Base-by-base conservation (phyloP, 2,888 invertebrate species). In the Dugesia japonica region DNA sequence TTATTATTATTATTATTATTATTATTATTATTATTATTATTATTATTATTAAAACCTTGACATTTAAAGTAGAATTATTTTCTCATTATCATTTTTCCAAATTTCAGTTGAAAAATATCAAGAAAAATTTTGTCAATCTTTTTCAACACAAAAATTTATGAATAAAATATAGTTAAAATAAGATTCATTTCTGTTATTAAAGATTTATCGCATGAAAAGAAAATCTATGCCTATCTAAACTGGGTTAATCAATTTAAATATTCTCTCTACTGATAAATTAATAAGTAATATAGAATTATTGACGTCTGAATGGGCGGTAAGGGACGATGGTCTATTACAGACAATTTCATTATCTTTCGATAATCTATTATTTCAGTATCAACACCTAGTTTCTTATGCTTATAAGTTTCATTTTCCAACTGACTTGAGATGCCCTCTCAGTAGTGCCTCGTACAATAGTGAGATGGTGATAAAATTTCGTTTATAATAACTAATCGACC, bases 161-260 rank as follows among this genome's bases (percentile, higher is more conserved):
- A 13, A 31, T 31, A 31, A 31, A 31, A 31, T 31, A 31, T 31
- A 31, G 31, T 31, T 31, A 31, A 31, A 7, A 31, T 31, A 31
- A 31, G 31, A 31, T 31, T 56, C 56, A 56, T 56, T 56, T 56
- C 56, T n/a, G 7, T 56, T 56, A 56, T 56, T n/a, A 56, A 56
- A 56, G 56, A 56, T 56, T 56, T 56, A 56, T 56, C 56, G 56
- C 56, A 56, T 56, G 56, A 56, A n/a, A 56, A 56, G 23, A 56
- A 56, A 56, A 56, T 56, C 56, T 56, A 13, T 56, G 56, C 56
- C 56, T 56, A 56, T 56, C 56, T 56, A 56, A 56, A 56, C 56
- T 56, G 56, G 56, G 56, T 56, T 56, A 56, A 56, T 56, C n/a
- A 56, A 56, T 56, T 56, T 56, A 56, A 56, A 56, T 56, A 56